A percentile compares a stretch with the other conserved stretches of the same genome.
phyloP scores from a whole-genome alignment of 2,113 vertebrate species.

The Camelus bactrianus region DNA sequence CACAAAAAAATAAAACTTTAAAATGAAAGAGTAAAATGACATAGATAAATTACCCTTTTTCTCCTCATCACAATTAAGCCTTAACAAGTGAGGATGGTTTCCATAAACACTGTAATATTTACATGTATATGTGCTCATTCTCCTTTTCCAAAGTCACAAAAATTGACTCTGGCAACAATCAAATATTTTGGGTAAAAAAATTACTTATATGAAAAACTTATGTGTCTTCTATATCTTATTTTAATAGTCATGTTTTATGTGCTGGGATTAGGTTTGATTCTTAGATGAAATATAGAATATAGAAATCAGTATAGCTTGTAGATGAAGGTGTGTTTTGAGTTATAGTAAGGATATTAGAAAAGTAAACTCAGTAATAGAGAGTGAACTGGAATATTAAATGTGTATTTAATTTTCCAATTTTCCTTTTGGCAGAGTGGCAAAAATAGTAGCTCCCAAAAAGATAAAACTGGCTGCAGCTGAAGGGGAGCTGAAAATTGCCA shows the following conservation, averaged over 20 bases:
- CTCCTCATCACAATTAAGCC: not conserved
- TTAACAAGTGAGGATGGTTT: not conserved
- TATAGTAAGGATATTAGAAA: not conserved
- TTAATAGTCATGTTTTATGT: not conserved
- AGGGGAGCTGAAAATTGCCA: slow-evolving; percentile 90
- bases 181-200: not conserved
- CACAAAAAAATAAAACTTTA: not conserved
- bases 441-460: slow-evolving; percentile 94
- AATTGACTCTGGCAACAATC: not conserved
- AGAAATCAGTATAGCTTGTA: not conserved
- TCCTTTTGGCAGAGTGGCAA: slow-evolving; percentile 88
- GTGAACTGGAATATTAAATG: not conserved
- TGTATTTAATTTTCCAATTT: slow-evolving; percentile 61
- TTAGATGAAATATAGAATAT: not conserved
- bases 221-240: not conserved
- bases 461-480: slow-evolving; percentile 91
- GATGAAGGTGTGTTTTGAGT: not conserved
- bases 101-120: not conserved
- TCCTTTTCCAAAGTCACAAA: not conserved
- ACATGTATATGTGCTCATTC: not conserved
- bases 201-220: not conserved
- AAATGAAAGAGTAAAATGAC: not conserved
- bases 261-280: not conserved
- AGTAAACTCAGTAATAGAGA: not conserved
- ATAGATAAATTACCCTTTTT: not conserved